Evolutionary conservation across 2,113 vertebrate genomes (phyloP).

Genomic region (Gymnarchus niloticus): DNA sequence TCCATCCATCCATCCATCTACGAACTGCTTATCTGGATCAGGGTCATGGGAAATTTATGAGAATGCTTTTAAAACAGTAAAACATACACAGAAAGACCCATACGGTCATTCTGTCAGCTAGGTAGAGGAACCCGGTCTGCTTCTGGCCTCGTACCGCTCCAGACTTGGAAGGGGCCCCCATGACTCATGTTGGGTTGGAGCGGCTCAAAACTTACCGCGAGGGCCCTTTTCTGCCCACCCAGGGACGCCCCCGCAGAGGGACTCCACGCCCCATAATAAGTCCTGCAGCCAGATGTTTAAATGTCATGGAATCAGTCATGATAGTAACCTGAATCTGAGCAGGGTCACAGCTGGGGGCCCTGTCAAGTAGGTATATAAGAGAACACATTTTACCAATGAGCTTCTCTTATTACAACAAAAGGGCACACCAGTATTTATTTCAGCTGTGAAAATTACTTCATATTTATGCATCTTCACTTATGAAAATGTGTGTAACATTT

Average conservation of each 20-base stretch:
- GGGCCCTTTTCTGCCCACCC: neutral
- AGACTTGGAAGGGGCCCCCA: no score
- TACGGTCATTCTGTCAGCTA: neutral
- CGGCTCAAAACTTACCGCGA: no score
- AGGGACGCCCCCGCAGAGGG: neutral
- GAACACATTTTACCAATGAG: neutral
- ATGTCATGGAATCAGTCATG: neutral
- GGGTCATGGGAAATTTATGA: no score
- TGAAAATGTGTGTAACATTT: neutral
- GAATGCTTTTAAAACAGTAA: neutral
- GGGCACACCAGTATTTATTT: neutral
- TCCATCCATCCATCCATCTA: no score
- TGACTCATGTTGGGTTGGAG: no score
- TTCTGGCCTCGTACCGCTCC: neutral
- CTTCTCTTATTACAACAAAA: neutral
- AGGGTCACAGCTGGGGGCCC: neutral
- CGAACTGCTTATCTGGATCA: no score
- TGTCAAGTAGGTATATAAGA: neutral
- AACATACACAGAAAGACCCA: neutral
- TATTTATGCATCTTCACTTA: neutral
- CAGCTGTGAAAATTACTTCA: neutral
- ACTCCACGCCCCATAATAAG: neutral
- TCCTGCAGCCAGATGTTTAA: neutral
- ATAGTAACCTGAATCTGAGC: conserved; percentile 1
- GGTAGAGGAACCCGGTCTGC: neutral